phyloP scores from a whole-genome alignment of 1,140 invertebrate genomes.

The Pseudomyrmex cubaensis region DNA sequence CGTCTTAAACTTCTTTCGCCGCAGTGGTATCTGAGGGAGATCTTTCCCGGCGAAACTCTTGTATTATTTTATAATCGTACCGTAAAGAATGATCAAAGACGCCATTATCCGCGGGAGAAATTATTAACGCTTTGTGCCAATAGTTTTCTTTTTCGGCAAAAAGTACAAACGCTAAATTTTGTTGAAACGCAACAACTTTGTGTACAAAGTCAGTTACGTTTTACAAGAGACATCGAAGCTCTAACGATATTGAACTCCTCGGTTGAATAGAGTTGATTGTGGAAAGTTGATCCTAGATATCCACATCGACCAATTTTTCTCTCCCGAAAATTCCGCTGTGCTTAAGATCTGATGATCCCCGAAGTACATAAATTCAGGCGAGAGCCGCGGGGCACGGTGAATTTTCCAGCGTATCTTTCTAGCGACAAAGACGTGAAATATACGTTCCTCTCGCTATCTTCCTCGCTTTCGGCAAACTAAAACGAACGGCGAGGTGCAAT shows the following conservation, averaged over 20 bases:
- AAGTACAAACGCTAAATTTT: too few species aligned
- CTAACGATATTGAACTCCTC: not conserved
- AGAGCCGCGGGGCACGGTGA: not conserved
- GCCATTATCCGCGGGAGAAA: too few species aligned
- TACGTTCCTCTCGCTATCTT: not conserved
- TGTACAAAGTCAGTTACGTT: too few species aligned
- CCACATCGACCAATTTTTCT: not conserved
- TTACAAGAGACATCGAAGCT: too few species aligned
- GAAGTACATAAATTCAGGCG: slow-evolving; percentile 11
- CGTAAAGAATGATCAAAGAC: too few species aligned
- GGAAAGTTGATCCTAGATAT: not conserved
- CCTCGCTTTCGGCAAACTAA: not conserved
- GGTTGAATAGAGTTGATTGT: too few species aligned
- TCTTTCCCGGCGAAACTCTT: too few species aligned
- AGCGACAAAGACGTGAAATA: slow-evolving; percentile 9
- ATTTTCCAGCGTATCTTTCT: slow-evolving; percentile 7
- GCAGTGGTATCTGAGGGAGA: not conserved
- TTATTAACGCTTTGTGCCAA: too few species aligned
- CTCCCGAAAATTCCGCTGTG: not conserved
- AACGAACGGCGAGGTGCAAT: slow-evolving; percentile 28
- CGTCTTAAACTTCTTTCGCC: slow-evolving; percentile 7
- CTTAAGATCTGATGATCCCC: slow-evolving; percentile 8
- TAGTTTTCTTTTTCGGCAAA: too few species aligned
- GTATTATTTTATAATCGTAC: not conserved
- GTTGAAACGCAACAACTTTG: too few species aligned